phyloP scores from a whole-genome alignment of 1,140 invertebrate genomes.

The Matsumurasca onukii region DNA sequence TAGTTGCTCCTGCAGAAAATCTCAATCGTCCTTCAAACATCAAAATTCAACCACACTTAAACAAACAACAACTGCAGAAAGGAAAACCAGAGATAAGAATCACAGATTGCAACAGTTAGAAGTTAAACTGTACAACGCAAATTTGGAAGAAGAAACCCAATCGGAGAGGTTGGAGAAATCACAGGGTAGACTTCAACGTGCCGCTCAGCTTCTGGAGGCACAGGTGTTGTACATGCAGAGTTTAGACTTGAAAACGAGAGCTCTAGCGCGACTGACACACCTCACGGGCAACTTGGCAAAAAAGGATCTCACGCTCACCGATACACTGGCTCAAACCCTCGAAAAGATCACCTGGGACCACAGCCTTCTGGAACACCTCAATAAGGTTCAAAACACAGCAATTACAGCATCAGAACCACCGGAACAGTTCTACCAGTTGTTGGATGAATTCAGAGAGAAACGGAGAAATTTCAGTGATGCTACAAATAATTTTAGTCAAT shows the following conservation, averaged over 20 bases:
- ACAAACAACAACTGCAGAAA: neutral
- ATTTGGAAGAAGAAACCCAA: constrained; percentile 8
- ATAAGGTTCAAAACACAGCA: neutral
- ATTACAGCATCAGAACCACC: neutral
- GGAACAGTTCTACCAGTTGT: neutral
- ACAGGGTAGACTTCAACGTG: neutral
- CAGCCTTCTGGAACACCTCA: neutral
- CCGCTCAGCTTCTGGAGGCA: constrained; percentile 7
- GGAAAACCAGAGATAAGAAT: constrained; percentile 1
- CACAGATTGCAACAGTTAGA: constrained; percentile 8
- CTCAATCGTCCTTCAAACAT: neutral
- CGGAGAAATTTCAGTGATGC: neutral
- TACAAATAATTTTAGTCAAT: constrained; percentile 11
- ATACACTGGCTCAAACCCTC: neutral
- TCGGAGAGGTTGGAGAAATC: constrained; percentile 1
- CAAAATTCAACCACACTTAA: neutral
- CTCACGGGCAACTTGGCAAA: constrained; percentile 1
- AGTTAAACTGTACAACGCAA: constrained; percentile 12
- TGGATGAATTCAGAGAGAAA: constrained; percentile 19
- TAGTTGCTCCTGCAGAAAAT: neutral
- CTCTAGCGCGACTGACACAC: neutral
- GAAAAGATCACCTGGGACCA: neutral
- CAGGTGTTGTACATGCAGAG: constrained; percentile 5
- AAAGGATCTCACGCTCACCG: constrained; percentile 7
- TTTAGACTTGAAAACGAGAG: constrained; percentile 9